phyloP scores from a whole-genome alignment of 2,888 invertebrate genomes.

The Athripsodes cinereus region DNA sequence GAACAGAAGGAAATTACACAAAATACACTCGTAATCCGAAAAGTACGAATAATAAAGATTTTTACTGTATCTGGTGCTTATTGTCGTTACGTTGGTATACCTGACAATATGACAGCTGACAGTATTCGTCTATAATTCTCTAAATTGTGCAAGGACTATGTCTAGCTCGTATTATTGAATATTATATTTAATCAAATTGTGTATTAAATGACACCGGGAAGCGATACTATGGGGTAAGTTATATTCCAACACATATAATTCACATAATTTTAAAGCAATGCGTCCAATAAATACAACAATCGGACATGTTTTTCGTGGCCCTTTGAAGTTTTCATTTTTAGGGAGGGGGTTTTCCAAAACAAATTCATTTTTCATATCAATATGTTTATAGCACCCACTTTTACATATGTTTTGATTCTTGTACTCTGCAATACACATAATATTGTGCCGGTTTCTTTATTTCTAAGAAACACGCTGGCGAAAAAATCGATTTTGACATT shows the following conservation, averaged over 20 bases:
- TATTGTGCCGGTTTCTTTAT: neutral
- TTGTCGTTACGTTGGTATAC: neutral
- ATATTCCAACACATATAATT: neutral
- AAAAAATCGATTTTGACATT: neutral
- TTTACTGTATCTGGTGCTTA: neutral
- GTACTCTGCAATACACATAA: neutral
- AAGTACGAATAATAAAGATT: neutral
- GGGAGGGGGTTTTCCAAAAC: conserved; percentile 40
- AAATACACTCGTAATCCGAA: too few relatives aligned
- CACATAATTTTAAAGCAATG: neutral
- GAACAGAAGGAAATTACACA: too few relatives aligned
- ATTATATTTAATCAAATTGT: conserved; percentile 20
- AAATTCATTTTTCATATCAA: conserved; percentile 13
- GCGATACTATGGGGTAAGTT: conserved; percentile 75
- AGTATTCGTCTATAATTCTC: neutral
- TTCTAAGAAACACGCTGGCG: neutral
- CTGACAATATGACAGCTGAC: neutral
- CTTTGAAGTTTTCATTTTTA: conserved; percentile 36
- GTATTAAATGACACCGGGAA: conserved; percentile 72
- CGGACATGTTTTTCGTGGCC: neutral
- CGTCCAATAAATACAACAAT: neutral
- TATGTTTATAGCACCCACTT: conserved; percentile 6
- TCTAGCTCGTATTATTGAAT: neutral
- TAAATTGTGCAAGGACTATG: neutral
- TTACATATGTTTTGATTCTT: neutral